A percentile compares a stretch with the other conserved stretches of the same genome.
phyloP scores from a whole-genome alignment of 2,797 vertebrate species.

The Scarus forsteni region DNA sequence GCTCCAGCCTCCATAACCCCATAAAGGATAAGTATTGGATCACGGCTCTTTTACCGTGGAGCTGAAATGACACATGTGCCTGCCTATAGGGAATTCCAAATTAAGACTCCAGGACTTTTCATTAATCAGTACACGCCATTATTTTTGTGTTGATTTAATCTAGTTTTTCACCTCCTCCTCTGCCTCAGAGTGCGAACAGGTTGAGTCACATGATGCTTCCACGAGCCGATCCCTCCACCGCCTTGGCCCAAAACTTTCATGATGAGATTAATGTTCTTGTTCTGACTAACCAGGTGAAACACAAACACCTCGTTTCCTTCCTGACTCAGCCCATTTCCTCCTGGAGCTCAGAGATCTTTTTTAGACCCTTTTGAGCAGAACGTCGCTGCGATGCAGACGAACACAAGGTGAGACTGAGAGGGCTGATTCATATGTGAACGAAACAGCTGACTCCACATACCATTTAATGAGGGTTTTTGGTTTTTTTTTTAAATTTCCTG shows the following conservation, averaged over 20 bases:
- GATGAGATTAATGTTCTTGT: conserved; percentile 55
- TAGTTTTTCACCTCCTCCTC: not conserved
- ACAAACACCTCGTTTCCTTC: conserved; percentile 45
- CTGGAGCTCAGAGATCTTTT: conserved; percentile 41
- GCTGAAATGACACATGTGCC: too few species aligned
- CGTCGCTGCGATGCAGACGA: not conserved
- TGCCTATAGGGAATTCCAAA: too few species aligned
- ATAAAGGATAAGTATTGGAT: too few species aligned
- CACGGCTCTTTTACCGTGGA: too few species aligned
- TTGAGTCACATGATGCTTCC: conserved; percentile 2
- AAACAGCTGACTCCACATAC: not conserved
- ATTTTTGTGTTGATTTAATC: too few species aligned
- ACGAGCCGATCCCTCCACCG: not conserved
- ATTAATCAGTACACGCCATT: not conserved
- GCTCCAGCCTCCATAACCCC: too few species aligned
- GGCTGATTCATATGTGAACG: not conserved
- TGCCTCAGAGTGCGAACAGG: not conserved
- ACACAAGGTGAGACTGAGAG: not conserved
- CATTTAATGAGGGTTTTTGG: not conserved
- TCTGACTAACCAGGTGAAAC: conserved; percentile 45
- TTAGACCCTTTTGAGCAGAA: conserved; percentile 7
- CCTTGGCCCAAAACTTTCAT: conserved; percentile 56
- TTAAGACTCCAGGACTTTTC: too few species aligned
- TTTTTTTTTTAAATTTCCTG: not conserved
- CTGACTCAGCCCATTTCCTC: conserved; percentile 60